Conservation (phyloP, 2,113 vertebrate species). For the Progne subis region DNA sequence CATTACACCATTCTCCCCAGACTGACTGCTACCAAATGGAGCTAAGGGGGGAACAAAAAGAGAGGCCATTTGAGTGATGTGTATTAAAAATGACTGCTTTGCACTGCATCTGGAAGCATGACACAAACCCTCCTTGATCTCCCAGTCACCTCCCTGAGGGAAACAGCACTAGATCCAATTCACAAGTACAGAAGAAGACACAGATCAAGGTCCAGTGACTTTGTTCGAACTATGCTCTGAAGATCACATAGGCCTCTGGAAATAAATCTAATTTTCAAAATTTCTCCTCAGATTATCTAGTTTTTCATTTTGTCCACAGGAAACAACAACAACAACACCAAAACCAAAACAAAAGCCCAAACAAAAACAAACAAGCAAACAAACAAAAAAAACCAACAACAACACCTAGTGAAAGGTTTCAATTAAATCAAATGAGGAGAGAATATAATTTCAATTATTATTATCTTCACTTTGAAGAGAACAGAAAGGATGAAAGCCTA, state of each 20-base stretch:
- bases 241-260: background rate
- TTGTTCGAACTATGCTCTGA: background rate
- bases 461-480: background rate
- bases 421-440: background rate
- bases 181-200: background rate
- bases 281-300: background rate
- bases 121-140: background rate
- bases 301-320: background rate
- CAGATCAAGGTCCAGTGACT: background rate
- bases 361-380: background rate
- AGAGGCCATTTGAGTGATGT: background rate
- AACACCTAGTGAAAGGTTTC: background rate
- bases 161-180: background rate
- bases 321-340: background rate
- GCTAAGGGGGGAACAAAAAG: rapidly evolving
- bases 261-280: background rate
- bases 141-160: background rate
- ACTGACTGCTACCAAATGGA: rapidly evolving
- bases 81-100: background rate
- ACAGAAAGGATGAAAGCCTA: background rate
- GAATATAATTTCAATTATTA: background rate
- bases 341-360: background rate
- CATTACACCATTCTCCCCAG: background rate
- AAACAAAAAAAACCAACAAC: no score
- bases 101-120: background rate